Percentiles rank a stretch among this genome's conserved stretches.
Conservation (phyloP, 2,797 vertebrate species). For the Etheostoma perlongum region DNA sequence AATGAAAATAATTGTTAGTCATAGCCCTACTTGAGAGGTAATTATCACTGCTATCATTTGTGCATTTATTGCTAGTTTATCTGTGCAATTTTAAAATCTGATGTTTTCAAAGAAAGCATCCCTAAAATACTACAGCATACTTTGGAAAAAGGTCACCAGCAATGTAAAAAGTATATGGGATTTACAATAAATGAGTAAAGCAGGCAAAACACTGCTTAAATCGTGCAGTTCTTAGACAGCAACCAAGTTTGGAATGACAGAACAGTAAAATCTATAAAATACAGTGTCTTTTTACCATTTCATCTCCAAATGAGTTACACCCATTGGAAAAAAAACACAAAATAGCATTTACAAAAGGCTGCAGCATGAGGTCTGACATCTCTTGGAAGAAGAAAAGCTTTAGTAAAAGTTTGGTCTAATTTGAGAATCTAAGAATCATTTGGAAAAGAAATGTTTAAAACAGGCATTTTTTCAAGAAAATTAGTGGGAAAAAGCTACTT, state of each 20-base stretch:
- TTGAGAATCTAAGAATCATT: background rate
- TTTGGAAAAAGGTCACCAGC: background rate
- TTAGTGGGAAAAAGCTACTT: background rate
- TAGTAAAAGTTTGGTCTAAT: constrained; percentile 2
- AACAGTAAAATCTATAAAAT: constrained; percentile 32
- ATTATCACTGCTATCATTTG: background rate
- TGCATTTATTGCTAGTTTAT: background rate
- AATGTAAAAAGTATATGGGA: background rate
- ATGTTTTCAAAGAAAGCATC: background rate
- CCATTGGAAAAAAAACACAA: constrained; percentile 7
- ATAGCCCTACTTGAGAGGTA: background rate
- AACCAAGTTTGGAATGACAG: constrained; percentile 11
- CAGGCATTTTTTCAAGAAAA: background rate
- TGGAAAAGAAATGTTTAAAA: constrained; percentile 7
- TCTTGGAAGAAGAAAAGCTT: constrained; percentile 1
- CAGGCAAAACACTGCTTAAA: background rate
- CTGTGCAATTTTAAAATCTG: background rate
- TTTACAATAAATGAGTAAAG: too few relatives aligned
- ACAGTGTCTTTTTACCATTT: constrained; percentile 21
- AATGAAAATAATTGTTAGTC: background rate
- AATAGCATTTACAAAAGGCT: constrained; percentile 26
- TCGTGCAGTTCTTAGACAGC: constrained; percentile 3
- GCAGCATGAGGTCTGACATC: constrained; percentile 13
- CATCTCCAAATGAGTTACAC: constrained; percentile 15
- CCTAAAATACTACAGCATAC: background rate